Percentiles rank a stretch among this genome's conserved stretches.
These are phyloP conservation scores for Junonia oenone DNA, from an alignment of 2,888 invertebrate genomes.

Conservation along the genomic window DNA sequence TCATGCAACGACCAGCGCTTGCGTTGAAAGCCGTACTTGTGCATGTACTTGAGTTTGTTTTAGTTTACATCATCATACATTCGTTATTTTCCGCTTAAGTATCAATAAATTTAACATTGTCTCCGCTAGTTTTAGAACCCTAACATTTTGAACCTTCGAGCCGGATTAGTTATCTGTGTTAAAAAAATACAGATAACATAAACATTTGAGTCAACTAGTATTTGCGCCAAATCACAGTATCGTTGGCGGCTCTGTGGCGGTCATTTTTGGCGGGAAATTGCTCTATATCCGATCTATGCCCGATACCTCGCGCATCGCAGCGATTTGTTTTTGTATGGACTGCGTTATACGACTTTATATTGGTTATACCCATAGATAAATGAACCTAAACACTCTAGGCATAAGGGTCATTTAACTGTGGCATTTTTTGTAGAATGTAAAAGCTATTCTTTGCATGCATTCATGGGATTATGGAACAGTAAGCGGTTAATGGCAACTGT, in stretches of 20 bases:
- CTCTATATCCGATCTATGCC: conserved; percentile 62
- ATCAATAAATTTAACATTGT: too few relatives aligned
- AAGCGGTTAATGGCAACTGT: not conserved
- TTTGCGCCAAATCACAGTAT: conserved; percentile 35
- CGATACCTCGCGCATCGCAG: conserved; percentile 45
- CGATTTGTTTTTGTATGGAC: conserved; percentile 45
- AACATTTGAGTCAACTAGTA: conserved; percentile 2
- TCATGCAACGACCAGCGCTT: too few relatives aligned
- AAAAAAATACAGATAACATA: not conserved
- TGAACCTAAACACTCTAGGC: not conserved
- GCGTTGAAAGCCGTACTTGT: too few relatives aligned
- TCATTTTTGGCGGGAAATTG: conserved; percentile 74
- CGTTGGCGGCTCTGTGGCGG: conserved; percentile 52
- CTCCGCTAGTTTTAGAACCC: too few relatives aligned
- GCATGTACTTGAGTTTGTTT: too few relatives aligned
- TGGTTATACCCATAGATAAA: not conserved
- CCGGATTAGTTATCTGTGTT: not conserved
- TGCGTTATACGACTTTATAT: conserved; percentile 28
- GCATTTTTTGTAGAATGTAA: not conserved
- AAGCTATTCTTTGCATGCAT: not conserved
- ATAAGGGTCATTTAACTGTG: not conserved
- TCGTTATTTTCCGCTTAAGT: too few relatives aligned
- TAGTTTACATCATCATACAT: too few relatives aligned
- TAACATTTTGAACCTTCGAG: too few relatives aligned
- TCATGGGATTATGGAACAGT: not conserved